Conservation (phyloP, 2,888 invertebrate genomes). For the Eilema griseolum region DNA sequence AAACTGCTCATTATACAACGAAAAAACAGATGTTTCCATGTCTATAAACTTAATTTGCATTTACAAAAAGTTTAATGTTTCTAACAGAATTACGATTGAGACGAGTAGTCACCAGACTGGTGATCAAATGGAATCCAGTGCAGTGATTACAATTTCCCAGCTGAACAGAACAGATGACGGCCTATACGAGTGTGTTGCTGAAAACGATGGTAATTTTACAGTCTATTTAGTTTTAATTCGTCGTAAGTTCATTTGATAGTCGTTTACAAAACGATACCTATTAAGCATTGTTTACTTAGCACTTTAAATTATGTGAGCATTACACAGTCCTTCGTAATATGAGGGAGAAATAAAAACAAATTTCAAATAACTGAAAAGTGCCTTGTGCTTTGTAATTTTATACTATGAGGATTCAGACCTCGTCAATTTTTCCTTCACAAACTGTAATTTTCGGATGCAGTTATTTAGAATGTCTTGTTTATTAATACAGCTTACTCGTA, state of each 20-base stretch:
- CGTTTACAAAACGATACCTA: background rate
- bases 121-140: constrained; percentile 85
- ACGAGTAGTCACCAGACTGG: constrained; percentile 81
- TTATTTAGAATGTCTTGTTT: background rate
- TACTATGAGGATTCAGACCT: background rate
- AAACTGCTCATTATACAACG: constrained; percentile 16
- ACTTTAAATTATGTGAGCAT: too few relatives aligned
- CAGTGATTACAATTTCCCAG: constrained; percentile 89
- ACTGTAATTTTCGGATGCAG: background rate
- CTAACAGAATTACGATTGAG: constrained; percentile 87
- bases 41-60: constrained; percentile 28
- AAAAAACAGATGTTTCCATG: constrained; percentile 26
- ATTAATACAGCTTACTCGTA: background rate
- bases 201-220: constrained; percentile 88
- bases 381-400: background rate
- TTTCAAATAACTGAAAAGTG: background rate
- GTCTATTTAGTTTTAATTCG: background rate
- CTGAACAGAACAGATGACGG: constrained; percentile 93
- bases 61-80: constrained; percentile 13
- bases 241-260: background rate
- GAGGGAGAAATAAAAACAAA: too few relatives aligned
- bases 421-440: background rate
- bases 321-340: background rate
- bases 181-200: constrained; percentile 94
- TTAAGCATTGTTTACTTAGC: background rate